Evolutionary conservation across 2,888 invertebrate species (phyloP).

Genomic region (Xylota sylvarum): DNA sequence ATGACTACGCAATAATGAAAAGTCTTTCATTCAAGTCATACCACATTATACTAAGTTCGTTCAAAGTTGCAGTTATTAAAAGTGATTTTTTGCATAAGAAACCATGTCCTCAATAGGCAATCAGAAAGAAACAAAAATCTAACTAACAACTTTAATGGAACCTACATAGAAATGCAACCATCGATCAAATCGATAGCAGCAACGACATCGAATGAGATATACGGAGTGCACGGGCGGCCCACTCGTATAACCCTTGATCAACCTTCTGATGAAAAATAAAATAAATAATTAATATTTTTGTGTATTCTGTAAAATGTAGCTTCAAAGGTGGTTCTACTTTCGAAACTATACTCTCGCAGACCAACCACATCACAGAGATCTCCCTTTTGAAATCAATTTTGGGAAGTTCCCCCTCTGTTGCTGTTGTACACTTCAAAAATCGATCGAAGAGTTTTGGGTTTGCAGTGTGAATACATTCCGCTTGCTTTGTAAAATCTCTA

Average conservation of each 20-base stretch:
- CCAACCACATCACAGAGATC: conserved; percentile 1
- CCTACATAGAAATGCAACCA: conserved; percentile 70
- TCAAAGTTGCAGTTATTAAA: conserved; percentile 61
- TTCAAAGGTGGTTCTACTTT: conserved; percentile 19
- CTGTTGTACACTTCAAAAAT: conserved; percentile 24
- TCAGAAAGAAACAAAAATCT: conserved; percentile 37
- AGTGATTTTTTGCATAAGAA: conserved; percentile 20
- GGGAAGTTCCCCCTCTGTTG: conserved; percentile 20
- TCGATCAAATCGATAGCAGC: conserved; percentile 73
- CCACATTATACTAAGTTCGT: conserved; percentile 51
- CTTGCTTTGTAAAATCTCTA: conserved; percentile 34
- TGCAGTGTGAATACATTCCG: conserved; percentile 23
- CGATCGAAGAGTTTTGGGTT: conserved; percentile 37
- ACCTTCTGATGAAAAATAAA: conserved; percentile 38
- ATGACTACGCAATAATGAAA: conserved; percentile 70
- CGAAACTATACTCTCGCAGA: conserved; percentile 12
- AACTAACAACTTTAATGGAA: conserved; percentile 61
- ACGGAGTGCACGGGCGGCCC: conserved; percentile 39
- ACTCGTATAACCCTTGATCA: conserved; percentile 61
- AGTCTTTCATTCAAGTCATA: conserved; percentile 52
- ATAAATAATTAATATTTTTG: conserved; percentile 25
- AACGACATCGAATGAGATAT: conserved; percentile 46
- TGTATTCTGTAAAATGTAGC: conserved; percentile 11
- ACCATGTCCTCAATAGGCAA: conserved; percentile 59
- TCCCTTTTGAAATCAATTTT: conserved; percentile 38